phyloP scores from a whole-genome alignment of 1,140 invertebrate genomes.

The Dysdera silvatica region DNA sequence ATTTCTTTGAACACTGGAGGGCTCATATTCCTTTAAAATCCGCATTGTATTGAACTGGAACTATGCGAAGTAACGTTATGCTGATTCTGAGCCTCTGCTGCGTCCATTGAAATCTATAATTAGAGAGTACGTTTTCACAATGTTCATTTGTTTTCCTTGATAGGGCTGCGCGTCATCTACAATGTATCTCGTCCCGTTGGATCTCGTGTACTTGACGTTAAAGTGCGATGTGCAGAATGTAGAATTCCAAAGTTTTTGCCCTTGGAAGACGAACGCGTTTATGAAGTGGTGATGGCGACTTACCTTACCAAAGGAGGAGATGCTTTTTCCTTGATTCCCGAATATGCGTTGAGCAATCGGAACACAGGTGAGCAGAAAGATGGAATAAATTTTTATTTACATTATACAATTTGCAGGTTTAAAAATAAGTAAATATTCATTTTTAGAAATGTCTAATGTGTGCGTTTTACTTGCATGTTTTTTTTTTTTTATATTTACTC shows the following conservation, averaged over 20 bases:
- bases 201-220: constrained; percentile 50
- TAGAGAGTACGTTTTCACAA: not conserved
- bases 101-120: too few relatives aligned
- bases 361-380: constrained; percentile 37
- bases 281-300: constrained; percentile 54
- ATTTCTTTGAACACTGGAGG: too few relatives aligned
- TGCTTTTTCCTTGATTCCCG: constrained; percentile 47
- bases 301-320: constrained; percentile 62
- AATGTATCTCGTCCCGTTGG: constrained; percentile 51
- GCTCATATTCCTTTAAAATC: too few relatives aligned
- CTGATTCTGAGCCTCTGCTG: too few relatives aligned
- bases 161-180: constrained; percentile 49
- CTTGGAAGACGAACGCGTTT: constrained; percentile 44
- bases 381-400: too few relatives aligned
- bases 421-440: not conserved
- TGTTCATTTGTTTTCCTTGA: constrained; percentile 19
- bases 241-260: constrained; percentile 54
- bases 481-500: constrained; percentile 16
- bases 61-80: too few relatives aligned
- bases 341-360: constrained; percentile 40
- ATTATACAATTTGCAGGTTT: too few relatives aligned
- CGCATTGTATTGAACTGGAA: too few relatives aligned
- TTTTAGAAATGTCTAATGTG: not conserved
- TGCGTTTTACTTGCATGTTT: not conserved
- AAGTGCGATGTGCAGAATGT: constrained; percentile 57